These are phyloP conservation scores for Sebastes paucispinis DNA, from an alignment of 2,797 vertebrate species.

Conservation along the genomic window DNA sequence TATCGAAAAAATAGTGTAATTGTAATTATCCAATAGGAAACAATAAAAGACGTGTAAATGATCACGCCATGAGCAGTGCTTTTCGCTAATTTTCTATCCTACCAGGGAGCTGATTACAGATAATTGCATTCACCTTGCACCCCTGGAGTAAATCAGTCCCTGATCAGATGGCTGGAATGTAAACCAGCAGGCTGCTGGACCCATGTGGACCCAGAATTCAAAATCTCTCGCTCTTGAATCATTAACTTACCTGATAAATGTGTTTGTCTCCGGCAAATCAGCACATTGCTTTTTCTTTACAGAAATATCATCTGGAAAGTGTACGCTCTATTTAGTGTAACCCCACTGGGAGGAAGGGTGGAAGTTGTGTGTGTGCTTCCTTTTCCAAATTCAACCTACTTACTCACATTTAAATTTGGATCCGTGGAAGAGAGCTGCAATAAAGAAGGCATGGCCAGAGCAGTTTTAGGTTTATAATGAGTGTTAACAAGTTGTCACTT, in stretches of 20 bases:
- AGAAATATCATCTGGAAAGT: neutral
- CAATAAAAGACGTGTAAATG: neutral
- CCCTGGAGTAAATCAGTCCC: conserved; percentile 27
- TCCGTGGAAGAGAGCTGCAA: neutral
- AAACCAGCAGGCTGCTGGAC: conserved; percentile 24
- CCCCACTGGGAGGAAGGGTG: too few relatives aligned
- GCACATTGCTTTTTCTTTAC: neutral
- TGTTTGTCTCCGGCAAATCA: neutral
- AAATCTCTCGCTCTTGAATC: neutral
- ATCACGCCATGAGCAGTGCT: neutral
- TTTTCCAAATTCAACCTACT: neutral
- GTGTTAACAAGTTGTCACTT: neutral
- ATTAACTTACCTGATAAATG: conserved; percentile 4
- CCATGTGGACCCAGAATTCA: neutral
- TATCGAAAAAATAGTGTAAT: neutral
- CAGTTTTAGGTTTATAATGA: neutral
- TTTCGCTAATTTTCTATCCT: conserved; percentile 14
- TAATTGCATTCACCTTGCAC: conserved; percentile 40
- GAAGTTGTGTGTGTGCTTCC: neutral
- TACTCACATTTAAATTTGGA: neutral
- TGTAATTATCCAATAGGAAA: neutral
- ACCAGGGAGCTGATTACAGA: conserved; percentile 38
- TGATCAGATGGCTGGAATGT: conserved; percentile 35
- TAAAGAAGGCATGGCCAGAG: neutral
- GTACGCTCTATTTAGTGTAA: neutral